Evolutionary conservation across 2,113 vertebrate species (phyloP).

Genomic region (Rhynchopsitta pachyrhyncha): DNA sequence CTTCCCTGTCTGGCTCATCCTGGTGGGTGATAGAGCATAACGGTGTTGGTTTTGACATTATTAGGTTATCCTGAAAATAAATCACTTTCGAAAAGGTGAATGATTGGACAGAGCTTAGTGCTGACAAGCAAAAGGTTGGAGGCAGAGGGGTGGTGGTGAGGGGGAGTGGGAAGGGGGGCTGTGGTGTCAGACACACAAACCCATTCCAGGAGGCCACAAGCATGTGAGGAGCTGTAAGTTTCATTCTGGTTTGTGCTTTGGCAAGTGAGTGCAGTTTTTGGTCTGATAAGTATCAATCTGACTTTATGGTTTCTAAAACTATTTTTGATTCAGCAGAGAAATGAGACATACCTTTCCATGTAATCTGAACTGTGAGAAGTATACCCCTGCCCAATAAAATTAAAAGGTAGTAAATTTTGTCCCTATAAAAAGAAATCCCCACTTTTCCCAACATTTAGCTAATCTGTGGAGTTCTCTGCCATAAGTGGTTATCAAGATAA

Average conservation of each 20-base stretch:
- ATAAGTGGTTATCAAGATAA: constrained; percentile 8
- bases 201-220: background rate
- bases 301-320: constrained; percentile 15
- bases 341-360: background rate
- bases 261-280: constrained; percentile 1
- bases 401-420: constrained; percentile 32
- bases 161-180: background rate
- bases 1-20: constrained; percentile 19
- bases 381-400: constrained; percentile 31
- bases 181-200: background rate
- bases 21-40: constrained; percentile 58
- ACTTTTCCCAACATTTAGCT: constrained; percentile 8
- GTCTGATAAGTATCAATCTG: background rate
- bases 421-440: background rate
- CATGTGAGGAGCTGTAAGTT: background rate
- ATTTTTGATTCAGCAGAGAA: constrained; percentile 25
- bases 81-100: constrained; percentile 71
- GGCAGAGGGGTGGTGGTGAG: background rate
- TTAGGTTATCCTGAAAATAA: constrained; percentile 69
- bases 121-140: constrained; percentile 53
- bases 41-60: constrained; percentile 65
- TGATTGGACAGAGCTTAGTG: constrained; percentile 64
- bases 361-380: background rate
- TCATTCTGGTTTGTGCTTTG: background rate
- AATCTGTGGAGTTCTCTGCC: constrained; percentile 8